phyloP scores from a whole-genome alignment of 2,113 vertebrate genomes.

The Myotis brandtii region DNA sequence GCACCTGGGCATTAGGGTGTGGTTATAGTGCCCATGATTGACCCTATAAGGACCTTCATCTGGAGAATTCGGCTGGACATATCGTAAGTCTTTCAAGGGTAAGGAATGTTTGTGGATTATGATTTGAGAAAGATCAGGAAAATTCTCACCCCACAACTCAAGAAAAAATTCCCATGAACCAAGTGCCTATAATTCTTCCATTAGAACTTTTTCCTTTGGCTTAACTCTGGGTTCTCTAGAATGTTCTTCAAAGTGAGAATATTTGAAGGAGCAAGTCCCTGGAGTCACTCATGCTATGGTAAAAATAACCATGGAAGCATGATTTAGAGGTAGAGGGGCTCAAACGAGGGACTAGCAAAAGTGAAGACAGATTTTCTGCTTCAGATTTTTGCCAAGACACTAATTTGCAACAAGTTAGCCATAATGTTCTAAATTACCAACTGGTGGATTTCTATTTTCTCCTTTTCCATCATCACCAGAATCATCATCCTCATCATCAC shows the following conservation, averaged over 20 bases:
- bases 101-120: not conserved
- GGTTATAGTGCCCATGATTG: not conserved
- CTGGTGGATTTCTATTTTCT: not conserved
- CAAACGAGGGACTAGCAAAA: not conserved
- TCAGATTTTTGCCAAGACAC: not conserved
- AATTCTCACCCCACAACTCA: not conserved
- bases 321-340: not conserved
- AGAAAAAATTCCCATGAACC: not conserved
- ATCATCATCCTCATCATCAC: not conserved
- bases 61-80: not conserved
- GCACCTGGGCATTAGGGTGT: not conserved
- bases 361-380: not conserved
- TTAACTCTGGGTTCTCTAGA: not conserved
- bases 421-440: not conserved
- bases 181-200: not conserved
- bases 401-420: not conserved
- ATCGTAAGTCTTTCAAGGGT: not conserved
- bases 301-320: not conserved
- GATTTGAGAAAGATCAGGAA: conserved; percentile 17
- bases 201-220: not conserved
- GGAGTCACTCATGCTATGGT: not conserved
- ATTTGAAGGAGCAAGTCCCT: not conserved
- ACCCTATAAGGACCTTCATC: not conserved
- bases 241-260: not conserved
- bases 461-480: not conserved